phyloP scores from a whole-genome alignment of 2,888 invertebrate species.

The Ctenicera cuprea region DNA sequence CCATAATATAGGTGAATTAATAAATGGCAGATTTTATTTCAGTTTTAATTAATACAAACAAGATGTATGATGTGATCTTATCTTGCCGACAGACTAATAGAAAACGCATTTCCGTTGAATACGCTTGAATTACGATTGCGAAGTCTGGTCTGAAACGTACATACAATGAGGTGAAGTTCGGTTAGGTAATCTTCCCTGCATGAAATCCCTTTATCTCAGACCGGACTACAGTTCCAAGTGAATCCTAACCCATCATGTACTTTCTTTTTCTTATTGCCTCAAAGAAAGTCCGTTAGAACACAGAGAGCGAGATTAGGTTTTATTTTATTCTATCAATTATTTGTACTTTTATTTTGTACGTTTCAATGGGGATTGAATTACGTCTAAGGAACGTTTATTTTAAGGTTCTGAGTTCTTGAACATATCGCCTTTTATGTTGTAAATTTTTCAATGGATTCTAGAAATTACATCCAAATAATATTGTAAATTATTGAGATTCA shows the following conservation, averaged over 20 bases:
- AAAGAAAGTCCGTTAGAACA: no score
- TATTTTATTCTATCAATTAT: not conserved
- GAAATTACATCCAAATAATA: no score
- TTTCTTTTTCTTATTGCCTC: not conserved
- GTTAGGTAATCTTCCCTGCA: conserved; percentile 5
- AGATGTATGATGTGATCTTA: no score
- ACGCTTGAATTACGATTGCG: not conserved
- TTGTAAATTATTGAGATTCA: no score
- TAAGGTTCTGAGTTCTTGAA: no score
- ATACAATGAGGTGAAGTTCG: not conserved
- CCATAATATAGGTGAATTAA: no score
- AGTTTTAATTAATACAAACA: not conserved
- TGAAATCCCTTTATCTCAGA: conserved; percentile 17
- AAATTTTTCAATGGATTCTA: no score
- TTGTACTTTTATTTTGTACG: no score
- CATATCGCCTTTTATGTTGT: no score
- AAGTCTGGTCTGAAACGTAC: not conserved
- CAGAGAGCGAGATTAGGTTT: not conserved
- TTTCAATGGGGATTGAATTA: no score
- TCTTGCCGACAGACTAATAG: no score
- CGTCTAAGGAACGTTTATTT: no score
- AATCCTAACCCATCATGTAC: not conserved
- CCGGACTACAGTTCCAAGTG: not conserved
- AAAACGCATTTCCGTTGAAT: not conserved
- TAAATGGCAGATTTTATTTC: not conserved